Base-by-base conservation (phyloP, 2,888 invertebrate genomes). In the Drosophila diplacantha region DNA sequence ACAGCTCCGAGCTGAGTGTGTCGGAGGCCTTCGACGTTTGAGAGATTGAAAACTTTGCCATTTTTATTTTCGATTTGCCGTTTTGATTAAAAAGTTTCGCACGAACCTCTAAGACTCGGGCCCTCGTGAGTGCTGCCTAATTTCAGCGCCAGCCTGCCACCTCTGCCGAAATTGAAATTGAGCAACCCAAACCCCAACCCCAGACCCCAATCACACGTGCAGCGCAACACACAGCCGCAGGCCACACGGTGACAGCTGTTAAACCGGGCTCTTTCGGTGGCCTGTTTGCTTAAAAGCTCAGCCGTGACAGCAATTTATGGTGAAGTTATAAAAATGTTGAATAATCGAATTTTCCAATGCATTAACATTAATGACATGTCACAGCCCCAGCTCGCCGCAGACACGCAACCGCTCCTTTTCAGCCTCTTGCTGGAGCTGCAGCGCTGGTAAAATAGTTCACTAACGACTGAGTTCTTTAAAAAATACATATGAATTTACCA, bases 31-130 rank as follows among this genome's bases (percentile, higher is more conserved):
- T 80, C 63, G 77, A 77, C 83, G 71, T 80, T 80, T 73, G 73
- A 58, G 53, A 74, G 81, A 77, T 77, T 77, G 75, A 80, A 71
- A 80, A 80, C 69, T 84, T 83, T 69, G 58, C 57, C 52, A 61
- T 80, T 82, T 72, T 73, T 69, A 69, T 72, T 80, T 82, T 75
- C 61, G 71, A 67, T 71, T 72, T 73, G 62, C 64, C 57, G 58
- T 70, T 80, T 82, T 80, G 81, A 83, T 80, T 80, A 82, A 74
- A 80, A 84, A 80, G 57, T 84, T 84, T 74, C 20, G 32, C 62
- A 65, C 70, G 58, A 41, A 62, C 32, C 37, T 37, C 43, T n/a
- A 39, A 69, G 38, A 29, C 55, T 56, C 72, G 54, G 71, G 43
- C 43, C 32, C 24, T 34, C 24, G 54, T 64, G 24, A 34, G 18